A percentile compares a stretch with the other conserved stretches of the same genome.
Conservation (phyloP, 2,113 vertebrate genomes). For the Misgurnus anguillicaudatus region DNA sequence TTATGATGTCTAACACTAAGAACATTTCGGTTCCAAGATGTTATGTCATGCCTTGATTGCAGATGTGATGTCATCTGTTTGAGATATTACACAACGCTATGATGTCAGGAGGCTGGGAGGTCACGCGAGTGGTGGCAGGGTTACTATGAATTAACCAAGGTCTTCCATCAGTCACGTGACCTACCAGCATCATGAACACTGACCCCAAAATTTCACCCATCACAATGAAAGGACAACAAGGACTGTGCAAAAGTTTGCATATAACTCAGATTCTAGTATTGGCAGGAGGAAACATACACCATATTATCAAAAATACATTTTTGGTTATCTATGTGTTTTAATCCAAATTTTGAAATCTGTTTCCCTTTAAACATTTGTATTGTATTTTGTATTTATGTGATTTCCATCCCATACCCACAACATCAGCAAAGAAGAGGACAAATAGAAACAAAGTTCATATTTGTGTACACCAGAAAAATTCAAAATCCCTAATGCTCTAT, state of each 20-base stretch:
- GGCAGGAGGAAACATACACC: neutral
- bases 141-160: neutral
- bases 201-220: slow-evolving; percentile 28
- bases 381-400: neutral
- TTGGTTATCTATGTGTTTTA: neutral
- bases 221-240: neutral
- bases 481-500: neutral
- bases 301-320: neutral
- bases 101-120: slow-evolving; percentile 59
- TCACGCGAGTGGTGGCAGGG: slow-evolving; percentile 64
- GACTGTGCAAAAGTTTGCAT: too few relatives aligned
- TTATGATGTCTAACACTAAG: neutral
- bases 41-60: slow-evolving; percentile 1
- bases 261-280: too few relatives aligned
- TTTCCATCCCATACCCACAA: neutral
- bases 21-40: neutral
- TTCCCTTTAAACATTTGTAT: neutral
- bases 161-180: slow-evolving; percentile 69
- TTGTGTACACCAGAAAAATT: neutral
- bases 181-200: slow-evolving; percentile 59
- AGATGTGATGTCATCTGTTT: neutral
- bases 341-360: neutral
- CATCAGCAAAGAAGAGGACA: neutral
- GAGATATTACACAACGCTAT: neutral
- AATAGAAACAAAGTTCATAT: too few relatives aligned